Conservation (phyloP, 2,888 invertebrate genomes). For the Mamestra brassicae region DNA sequence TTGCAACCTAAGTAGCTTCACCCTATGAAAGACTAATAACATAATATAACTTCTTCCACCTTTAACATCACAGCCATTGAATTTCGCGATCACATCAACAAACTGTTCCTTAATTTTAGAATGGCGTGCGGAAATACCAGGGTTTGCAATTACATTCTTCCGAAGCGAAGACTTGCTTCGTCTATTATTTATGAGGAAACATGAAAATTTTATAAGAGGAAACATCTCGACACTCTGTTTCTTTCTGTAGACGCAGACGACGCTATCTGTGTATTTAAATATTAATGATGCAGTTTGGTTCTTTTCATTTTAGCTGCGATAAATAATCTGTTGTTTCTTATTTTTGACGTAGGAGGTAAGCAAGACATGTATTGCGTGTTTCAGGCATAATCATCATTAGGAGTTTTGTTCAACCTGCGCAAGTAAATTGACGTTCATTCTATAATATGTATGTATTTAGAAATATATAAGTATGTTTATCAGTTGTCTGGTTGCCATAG, state of each 20-base stretch:
- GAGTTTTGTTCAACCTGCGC: too few species aligned
- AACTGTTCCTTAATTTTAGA: constrained; percentile 43
- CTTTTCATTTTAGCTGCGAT: constrained; percentile 44
- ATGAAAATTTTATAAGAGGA: constrained; percentile 78
- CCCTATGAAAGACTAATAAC: background rate
- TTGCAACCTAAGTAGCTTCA: background rate
- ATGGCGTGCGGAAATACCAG: constrained; percentile 46
- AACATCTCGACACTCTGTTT: constrained; percentile 62
- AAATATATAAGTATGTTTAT: too few species aligned
- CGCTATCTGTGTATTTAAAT: constrained; percentile 53
- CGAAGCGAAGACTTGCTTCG: constrained; percentile 59
- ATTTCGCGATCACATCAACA: constrained; percentile 20
- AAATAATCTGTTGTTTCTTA: constrained; percentile 3
- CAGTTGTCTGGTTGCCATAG: too few species aligned
- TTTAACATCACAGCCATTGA: constrained; percentile 13
- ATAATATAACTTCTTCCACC: constrained; percentile 6
- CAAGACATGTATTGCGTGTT: background rate
- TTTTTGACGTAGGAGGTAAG: background rate
- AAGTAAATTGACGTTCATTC: too few species aligned
- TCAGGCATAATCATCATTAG: background rate
- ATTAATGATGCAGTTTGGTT: constrained; percentile 50
- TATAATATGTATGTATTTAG: too few species aligned
- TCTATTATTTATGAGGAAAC: constrained; percentile 81
- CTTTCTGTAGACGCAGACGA: constrained; percentile 41
- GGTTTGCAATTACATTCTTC: constrained; percentile 62